Conservation (phyloP, 2,888 invertebrate species). For the Spilarctia lutea region DNA sequence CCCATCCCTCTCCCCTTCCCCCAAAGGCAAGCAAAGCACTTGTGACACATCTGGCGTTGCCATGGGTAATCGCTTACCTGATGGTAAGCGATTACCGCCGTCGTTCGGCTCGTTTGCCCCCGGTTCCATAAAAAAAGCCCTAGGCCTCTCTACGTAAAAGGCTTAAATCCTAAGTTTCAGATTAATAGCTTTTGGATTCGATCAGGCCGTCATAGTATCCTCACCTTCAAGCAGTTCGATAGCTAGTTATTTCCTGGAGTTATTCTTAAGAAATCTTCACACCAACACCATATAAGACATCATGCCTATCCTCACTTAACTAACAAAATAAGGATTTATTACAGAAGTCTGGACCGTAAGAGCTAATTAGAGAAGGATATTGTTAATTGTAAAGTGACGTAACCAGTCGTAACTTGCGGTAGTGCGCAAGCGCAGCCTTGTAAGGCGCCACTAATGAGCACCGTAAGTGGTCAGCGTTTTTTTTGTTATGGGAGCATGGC, state of each 20-base stretch:
- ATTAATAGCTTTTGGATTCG: too few species aligned
- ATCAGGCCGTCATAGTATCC: neutral
- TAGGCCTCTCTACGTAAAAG: too few species aligned
- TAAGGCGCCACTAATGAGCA: conserved; percentile 48
- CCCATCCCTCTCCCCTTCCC: too few species aligned
- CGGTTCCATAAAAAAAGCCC: too few species aligned
- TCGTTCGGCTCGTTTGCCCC: too few species aligned
- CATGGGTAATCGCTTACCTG: too few species aligned
- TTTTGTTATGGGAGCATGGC: conserved; percentile 11
- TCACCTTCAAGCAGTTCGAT: neutral
- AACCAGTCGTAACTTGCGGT: conserved; percentile 23
- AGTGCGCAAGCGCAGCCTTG: conserved; percentile 30
- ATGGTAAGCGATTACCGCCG: too few species aligned
- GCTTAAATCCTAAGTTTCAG: too few species aligned
- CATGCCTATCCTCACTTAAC: neutral
- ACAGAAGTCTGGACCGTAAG: conserved; percentile 19
- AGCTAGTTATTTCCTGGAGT: neutral
- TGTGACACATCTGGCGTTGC: too few species aligned
- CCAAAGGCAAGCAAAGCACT: too few species aligned
- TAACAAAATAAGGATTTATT: conserved; percentile 7
- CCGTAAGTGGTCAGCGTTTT: conserved; percentile 7
- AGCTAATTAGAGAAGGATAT: conserved; percentile 47
- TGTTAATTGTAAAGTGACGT: conserved; percentile 45
- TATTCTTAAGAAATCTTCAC: neutral
- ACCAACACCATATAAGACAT: neutral